A percentile compares a stretch with the other conserved stretches of the same genome.
Conservation (phyloP, 2,797 vertebrate species). For the Triplophysa yarkandensis region DNA sequence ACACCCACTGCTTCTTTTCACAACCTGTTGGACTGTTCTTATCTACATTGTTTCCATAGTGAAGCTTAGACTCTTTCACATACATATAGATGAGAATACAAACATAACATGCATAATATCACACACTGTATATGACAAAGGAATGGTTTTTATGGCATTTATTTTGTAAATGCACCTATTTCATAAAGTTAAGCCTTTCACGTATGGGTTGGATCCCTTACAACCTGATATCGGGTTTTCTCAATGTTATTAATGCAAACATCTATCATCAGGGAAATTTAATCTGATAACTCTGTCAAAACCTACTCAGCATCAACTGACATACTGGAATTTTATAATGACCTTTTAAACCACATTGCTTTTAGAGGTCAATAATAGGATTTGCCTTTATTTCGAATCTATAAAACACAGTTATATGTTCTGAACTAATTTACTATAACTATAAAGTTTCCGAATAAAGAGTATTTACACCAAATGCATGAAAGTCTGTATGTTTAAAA, state of each 20-base stretch:
- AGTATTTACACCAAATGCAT: too few relatives aligned
- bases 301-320: constrained; percentile 64
- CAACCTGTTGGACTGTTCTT: constrained; percentile 30
- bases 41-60: constrained; percentile 57
- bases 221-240: constrained; percentile 25
- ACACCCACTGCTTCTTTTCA: constrained; percentile 43
- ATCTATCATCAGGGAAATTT: constrained; percentile 60
- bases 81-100: constrained; percentile 11
- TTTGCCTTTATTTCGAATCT: neutral
- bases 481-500: too few relatives aligned
- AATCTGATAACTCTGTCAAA: constrained; percentile 65
- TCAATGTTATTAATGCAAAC: constrained; percentile 53
- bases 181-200: neutral
- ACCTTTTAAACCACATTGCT: neutral
- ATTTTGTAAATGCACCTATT: neutral
- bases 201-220: neutral
- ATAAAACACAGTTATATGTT: too few relatives aligned
- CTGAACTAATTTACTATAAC: too few relatives aligned
- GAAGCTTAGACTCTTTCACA: neutral
- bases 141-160: neutral
- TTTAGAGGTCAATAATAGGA: constrained; percentile 25
- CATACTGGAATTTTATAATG: constrained; percentile 28
- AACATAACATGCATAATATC: neutral
- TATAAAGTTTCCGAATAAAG: too few relatives aligned
- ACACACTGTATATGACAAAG: neutral